Evolutionary conservation across 2,888 invertebrate genomes (phyloP).

Genomic region (Scelioninae gen. 1): DNA sequence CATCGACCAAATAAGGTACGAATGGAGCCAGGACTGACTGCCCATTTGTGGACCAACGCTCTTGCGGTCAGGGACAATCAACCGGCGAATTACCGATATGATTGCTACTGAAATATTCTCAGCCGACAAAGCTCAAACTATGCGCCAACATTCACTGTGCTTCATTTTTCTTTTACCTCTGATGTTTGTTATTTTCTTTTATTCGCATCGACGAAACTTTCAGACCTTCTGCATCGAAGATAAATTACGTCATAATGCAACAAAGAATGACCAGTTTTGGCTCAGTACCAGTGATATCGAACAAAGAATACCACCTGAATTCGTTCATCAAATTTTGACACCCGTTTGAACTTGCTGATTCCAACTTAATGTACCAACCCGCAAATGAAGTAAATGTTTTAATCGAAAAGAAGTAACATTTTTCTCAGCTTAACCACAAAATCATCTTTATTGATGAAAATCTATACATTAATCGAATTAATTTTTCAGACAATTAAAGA

Average conservation of each 20-base stretch:
- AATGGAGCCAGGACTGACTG: slow-evolving; percentile 78
- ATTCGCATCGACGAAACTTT: slow-evolving; percentile 5
- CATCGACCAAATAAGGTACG: slow-evolving; percentile 83
- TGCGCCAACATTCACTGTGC: slow-evolving; percentile 63
- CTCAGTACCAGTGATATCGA: background rate
- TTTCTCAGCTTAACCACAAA: no score
- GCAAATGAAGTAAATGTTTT: no score
- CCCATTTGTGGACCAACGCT: slow-evolving; percentile 76
- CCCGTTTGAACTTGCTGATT: no score
- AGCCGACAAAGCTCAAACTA: slow-evolving; percentile 82
- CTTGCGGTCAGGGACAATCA: slow-evolving; percentile 84
- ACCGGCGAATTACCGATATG: slow-evolving; percentile 83
- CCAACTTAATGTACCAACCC: no score
- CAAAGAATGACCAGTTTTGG: slow-evolving; percentile 6
- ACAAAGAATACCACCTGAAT: background rate
- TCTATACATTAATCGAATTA: no score
- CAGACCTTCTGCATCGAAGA: slow-evolving; percentile 15
- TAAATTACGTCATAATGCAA: slow-evolving; percentile 26
- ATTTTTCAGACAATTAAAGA: no score
- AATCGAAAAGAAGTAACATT: no score
- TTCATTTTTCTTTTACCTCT: slow-evolving; percentile 48
- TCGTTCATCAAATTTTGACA: no score
- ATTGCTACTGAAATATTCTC: slow-evolving; percentile 83
- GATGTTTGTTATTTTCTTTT: slow-evolving; percentile 30
- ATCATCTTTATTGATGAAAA: no score